Conservation (phyloP, 2,797 vertebrate species). For the Rallus crepitans region DNA sequence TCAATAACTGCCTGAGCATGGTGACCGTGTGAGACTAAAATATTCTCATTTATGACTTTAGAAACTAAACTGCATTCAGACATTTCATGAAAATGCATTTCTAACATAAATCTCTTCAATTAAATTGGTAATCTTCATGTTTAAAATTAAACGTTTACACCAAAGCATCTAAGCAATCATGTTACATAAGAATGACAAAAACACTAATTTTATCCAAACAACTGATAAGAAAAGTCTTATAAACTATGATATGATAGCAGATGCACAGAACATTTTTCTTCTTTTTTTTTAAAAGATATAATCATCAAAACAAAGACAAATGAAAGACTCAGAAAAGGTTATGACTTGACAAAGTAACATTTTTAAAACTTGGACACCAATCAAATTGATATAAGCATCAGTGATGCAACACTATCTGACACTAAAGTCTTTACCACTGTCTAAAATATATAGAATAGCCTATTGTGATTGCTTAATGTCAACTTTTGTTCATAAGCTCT, state of each 20-base stretch:
- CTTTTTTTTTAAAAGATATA: slow-evolving; percentile 68
- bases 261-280: slow-evolving; percentile 77
- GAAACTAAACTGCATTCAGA: slow-evolving; percentile 13
- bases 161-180: slow-evolving; percentile 45
- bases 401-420: slow-evolving; percentile 82
- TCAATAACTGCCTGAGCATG: not conserved
- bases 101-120: slow-evolving; percentile 13
- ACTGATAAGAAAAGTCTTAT: slow-evolving; percentile 76
- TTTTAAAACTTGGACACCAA: slow-evolving; percentile 83
- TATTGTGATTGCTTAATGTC: slow-evolving; percentile 84
- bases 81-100: slow-evolving; percentile 31
- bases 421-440: slow-evolving; percentile 85
- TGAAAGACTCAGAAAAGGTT: slow-evolving; percentile 85
- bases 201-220: slow-evolving; percentile 76
- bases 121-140: slow-evolving; percentile 45
- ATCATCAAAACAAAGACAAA: slow-evolving; percentile 91
- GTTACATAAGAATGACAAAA: slow-evolving; percentile 58
- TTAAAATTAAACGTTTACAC: slow-evolving; percentile 58
- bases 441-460: slow-evolving; percentile 84
- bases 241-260: slow-evolving; percentile 76
- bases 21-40: slow-evolving; percentile 23
- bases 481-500: slow-evolving; percentile 83
- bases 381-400: slow-evolving; percentile 82
- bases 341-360: slow-evolving; percentile 86
- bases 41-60: slow-evolving; percentile 19